Evolutionary conservation across 2,888 invertebrate species (phyloP).

Genomic region (Dicycla oo): DNA sequence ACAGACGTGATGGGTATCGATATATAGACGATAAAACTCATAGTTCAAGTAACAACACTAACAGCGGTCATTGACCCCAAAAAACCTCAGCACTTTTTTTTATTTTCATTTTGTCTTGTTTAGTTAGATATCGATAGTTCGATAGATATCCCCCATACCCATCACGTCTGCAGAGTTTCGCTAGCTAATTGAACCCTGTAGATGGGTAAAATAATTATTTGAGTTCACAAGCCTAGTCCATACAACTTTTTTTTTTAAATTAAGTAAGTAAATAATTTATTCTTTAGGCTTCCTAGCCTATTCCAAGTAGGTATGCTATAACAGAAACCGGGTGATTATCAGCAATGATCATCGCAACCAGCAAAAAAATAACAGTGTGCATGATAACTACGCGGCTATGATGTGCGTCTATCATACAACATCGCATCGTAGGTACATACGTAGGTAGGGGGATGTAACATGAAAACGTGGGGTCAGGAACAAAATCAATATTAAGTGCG

Average conservation of each 20-base stretch:
- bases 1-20: too few relatives aligned
- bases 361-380: slow-evolving; percentile 12
- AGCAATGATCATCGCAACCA: not conserved
- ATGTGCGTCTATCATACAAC: slow-evolving; percentile 40
- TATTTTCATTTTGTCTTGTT: too few relatives aligned
- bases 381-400: slow-evolving; percentile 31
- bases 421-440: slow-evolving; percentile 46
- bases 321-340: not conserved
- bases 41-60: too few relatives aligned
- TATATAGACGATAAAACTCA: too few relatives aligned
- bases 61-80: too few relatives aligned
- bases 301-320: too few relatives aligned
- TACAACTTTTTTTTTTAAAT: not conserved
- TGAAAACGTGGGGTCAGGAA: slow-evolving; percentile 68
- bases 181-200: too few relatives aligned
- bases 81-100: too few relatives aligned
- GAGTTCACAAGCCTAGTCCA: not conserved
- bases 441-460: slow-evolving; percentile 69
- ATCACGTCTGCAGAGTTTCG: too few relatives aligned
- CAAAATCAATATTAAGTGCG: slow-evolving; percentile 84
- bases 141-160: too few relatives aligned
- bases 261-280: not conserved
- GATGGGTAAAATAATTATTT: not conserved
- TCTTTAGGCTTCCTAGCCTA: not conserved
- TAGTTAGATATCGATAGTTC: too few relatives aligned